Evolutionary conservation across 2,888 invertebrate genomes (phyloP).

Genomic region (Melinaea menophilus): DNA sequence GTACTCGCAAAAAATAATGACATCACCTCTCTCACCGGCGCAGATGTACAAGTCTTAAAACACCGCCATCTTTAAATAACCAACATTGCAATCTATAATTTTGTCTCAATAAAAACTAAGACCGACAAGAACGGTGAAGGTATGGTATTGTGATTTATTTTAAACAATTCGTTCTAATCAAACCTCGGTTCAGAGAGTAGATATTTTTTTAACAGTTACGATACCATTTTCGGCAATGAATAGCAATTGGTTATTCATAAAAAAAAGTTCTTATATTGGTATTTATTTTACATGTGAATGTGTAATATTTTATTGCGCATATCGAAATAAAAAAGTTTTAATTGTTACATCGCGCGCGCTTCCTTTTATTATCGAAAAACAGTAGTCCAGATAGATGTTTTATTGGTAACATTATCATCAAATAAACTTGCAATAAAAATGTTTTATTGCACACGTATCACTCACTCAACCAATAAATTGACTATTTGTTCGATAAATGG

Average conservation of each 20-base stretch:
- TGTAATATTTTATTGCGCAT: neutral
- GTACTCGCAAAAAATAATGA: constrained; percentile 61
- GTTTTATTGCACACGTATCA: constrained; percentile 7
- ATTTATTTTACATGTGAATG: neutral
- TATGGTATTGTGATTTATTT: too few species aligned
- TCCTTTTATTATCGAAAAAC: constrained; percentile 4
- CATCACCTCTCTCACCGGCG: constrained; percentile 50
- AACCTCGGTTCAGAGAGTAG: too few species aligned
- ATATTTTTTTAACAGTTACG: too few species aligned
- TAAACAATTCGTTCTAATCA: too few species aligned
- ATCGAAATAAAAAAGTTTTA: neutral
- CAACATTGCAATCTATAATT: too few species aligned
- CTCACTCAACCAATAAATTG: constrained; percentile 21
- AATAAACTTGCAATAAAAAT: neutral
- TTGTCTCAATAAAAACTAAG: too few species aligned
- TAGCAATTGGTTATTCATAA: too few species aligned
- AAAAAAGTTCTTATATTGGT: neutral
- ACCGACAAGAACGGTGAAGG: too few species aligned
- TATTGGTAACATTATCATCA: constrained; percentile 4
- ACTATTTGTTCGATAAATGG: constrained; percentile 44
- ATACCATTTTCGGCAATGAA: too few species aligned
- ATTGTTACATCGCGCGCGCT: constrained; percentile 1
- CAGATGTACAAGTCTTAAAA: too few species aligned
- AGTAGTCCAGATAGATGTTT: constrained; percentile 1
- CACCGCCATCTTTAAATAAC: too few species aligned